These are phyloP conservation scores for Labrus mixtus DNA, from an alignment of 2,113 vertebrate species.

Conservation along the genomic window DNA sequence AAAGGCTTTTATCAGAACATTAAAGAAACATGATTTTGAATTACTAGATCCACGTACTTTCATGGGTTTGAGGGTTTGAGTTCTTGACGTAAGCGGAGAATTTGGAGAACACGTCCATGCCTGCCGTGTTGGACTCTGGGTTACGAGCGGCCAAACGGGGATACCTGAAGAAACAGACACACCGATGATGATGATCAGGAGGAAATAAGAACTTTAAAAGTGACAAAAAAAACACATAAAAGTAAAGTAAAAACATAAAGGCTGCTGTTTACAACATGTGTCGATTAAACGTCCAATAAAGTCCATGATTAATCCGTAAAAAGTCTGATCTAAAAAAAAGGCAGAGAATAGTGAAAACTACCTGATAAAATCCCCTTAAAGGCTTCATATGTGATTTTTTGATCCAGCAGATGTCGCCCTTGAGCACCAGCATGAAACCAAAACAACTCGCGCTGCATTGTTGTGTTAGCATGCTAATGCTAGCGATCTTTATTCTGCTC, in stretches of 20 bases:
- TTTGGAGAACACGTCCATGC: slow-evolving; percentile 92
- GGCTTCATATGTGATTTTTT: too few species aligned
- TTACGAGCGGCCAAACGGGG: slow-evolving; percentile 89
- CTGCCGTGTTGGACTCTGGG: slow-evolving; percentile 93
- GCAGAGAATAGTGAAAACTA: neutral
- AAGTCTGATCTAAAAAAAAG: neutral
- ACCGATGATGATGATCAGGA: neutral
- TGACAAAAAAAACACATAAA: neutral
- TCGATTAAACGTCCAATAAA: neutral
- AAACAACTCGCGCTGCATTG: too few species aligned
- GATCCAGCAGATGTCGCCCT: too few species aligned
- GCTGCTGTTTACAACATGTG: neutral
- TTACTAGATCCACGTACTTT: slow-evolving; percentile 81
- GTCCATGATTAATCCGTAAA: accelerated
- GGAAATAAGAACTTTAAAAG: neutral
- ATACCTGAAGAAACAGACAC: slow-evolving; percentile 77
- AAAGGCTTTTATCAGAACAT: neutral
- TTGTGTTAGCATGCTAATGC: too few species aligned
- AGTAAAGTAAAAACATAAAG: neutral
- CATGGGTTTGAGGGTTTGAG: slow-evolving; percentile 88
- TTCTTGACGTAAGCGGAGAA: slow-evolving; percentile 95
- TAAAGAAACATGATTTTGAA: neutral
- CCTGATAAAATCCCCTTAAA: too few species aligned
- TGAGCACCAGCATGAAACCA: too few species aligned
- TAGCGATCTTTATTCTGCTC: too few species aligned